Evolutionary conservation across 2,797 vertebrate species (phyloP), one percentile per base, ranked within the genome.

Genomic region (Sebastes elongatus): DNA sequence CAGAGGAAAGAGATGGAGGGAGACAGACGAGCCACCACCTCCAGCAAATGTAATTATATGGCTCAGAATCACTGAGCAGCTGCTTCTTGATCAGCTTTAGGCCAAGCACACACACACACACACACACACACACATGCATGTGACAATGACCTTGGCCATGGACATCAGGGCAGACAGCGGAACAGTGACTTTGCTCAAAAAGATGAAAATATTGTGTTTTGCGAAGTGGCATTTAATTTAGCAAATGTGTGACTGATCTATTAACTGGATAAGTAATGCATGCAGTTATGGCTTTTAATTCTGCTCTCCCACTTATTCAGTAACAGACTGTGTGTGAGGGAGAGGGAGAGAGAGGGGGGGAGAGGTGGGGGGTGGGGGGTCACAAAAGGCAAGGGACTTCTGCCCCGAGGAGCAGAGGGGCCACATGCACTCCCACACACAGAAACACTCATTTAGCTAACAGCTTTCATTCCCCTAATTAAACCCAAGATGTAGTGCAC

Each of bases 391-490:
- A 2, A 27, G 60, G 60, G 62, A 71, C 53, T 53, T 85, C 32
- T 69, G 23, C 59, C 75, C 52, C 3, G 4, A 55, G 71, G 81
- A 78, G 57, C 71, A 75, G 46, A 62, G n/a, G 33, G 79, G 46
- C 77, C 69, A 74, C 77, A 81, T 81, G 71, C 25, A 71, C 73
- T 62, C 67, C 30, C 63, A 32, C 72, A 70, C 68, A 70, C 42
- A 70, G 6, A 76, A 55, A 75, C 22, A 74, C 35, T 84, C 30
- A 85, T 88, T 78, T 71, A 77, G 72, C 59, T 86, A 88, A 90
- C 84, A 78, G 81, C 85, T 86, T 90, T 92, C 69, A 89, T 87
- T 91, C 86, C 18, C 64, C 63, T 93, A 90, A 91, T 92, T 86
- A 86, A 87, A 89, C 10, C 53, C 16, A 25, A 49, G 56, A 80